These are phyloP conservation scores for Rugalucina vietnamica DNA, from an alignment of 2,888 invertebrate genomes.

Conservation along the genomic window DNA sequence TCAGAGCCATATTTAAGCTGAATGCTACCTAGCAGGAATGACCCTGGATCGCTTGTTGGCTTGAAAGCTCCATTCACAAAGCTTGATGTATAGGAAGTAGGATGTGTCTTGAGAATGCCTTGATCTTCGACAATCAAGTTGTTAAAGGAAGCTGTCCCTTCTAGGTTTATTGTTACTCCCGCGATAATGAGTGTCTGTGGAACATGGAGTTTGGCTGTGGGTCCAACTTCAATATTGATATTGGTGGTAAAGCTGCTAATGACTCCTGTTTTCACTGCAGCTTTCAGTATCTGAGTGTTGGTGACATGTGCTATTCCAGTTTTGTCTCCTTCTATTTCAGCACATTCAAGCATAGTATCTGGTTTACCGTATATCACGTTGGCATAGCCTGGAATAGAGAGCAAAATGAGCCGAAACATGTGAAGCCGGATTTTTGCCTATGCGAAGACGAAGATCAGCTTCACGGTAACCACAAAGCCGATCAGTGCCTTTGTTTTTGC, in stretches of 20 bases:
- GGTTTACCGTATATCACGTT: constrained; percentile 56
- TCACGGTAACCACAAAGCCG: too few relatives aligned
- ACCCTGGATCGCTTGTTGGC: constrained; percentile 61
- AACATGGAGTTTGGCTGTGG: constrained; percentile 68
- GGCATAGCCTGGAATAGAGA: constrained; percentile 67
- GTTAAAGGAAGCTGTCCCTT: constrained; percentile 72
- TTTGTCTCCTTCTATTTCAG: constrained; percentile 68
- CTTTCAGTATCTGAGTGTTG: constrained; percentile 63
- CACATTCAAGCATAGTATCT: constrained; percentile 55
- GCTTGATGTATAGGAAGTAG: constrained; percentile 67
- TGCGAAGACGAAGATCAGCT: too few relatives aligned
- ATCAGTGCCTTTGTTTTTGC: too few relatives aligned
- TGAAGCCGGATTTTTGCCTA: too few relatives aligned
- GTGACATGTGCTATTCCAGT: constrained; percentile 69
- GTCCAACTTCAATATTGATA: constrained; percentile 67
- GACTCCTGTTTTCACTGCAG: constrained; percentile 70
- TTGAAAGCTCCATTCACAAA: constrained; percentile 66
- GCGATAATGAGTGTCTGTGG: constrained; percentile 70
- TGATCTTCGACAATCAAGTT: constrained; percentile 70
- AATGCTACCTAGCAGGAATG: constrained; percentile 62
- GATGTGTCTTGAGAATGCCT: constrained; percentile 61
- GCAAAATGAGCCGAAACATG: too few relatives aligned
- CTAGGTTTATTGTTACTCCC: constrained; percentile 64
- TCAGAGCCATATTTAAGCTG: constrained; percentile 67
- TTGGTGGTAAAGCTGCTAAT: constrained; percentile 58